A percentile compares a stretch with the other conserved stretches of the same genome.
Conservation (phyloP, 2,113 vertebrate genomes). For the Cottus gobio region DNA sequence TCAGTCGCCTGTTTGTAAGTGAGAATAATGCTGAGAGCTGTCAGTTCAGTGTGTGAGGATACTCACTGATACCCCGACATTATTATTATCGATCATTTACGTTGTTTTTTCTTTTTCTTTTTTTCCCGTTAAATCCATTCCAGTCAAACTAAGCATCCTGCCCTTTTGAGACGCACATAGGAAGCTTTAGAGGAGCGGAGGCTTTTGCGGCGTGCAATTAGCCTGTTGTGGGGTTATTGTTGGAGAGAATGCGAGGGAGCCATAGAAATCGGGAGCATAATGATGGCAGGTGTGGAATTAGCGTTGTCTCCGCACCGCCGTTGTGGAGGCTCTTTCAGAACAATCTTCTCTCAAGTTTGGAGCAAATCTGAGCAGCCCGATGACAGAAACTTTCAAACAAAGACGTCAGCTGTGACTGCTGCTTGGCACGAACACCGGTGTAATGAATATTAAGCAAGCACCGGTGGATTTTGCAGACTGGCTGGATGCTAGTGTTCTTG, state of each 20-base stretch:
- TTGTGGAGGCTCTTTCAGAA: conserved; percentile 37
- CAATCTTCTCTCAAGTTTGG: conserved; percentile 41
- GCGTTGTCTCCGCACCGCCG: conserved; percentile 35
- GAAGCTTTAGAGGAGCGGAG: conserved; percentile 36
- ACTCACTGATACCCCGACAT: conserved; percentile 53
- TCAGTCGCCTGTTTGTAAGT: conserved; percentile 71
- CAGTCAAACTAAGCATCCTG: conserved; percentile 40
- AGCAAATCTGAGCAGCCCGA: conserved; percentile 20
- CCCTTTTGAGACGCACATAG: conserved; percentile 43
- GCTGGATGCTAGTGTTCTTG: conserved; percentile 24
- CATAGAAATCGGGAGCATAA: conserved; percentile 56
- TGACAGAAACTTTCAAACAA: conserved; percentile 53
- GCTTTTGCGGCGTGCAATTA: conserved; percentile 61
- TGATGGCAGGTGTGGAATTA: conserved; percentile 73
- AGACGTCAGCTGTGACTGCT: conserved; percentile 56
- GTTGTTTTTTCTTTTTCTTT: not conserved
- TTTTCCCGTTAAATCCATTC: conserved; percentile 32
- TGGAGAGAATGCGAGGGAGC: conserved; percentile 51
- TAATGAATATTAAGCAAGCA: conserved; percentile 57
- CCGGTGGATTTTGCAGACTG: conserved; percentile 28
- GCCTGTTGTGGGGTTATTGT: conserved; percentile 56
- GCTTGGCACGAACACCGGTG: conserved; percentile 32
- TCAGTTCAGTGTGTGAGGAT: conserved; percentile 61
- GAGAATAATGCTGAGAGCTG: conserved; percentile 57
- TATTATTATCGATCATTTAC: conserved; percentile 44